Conservation (phyloP, 2,797 vertebrate species). For the Darevskia mixta region DNA sequence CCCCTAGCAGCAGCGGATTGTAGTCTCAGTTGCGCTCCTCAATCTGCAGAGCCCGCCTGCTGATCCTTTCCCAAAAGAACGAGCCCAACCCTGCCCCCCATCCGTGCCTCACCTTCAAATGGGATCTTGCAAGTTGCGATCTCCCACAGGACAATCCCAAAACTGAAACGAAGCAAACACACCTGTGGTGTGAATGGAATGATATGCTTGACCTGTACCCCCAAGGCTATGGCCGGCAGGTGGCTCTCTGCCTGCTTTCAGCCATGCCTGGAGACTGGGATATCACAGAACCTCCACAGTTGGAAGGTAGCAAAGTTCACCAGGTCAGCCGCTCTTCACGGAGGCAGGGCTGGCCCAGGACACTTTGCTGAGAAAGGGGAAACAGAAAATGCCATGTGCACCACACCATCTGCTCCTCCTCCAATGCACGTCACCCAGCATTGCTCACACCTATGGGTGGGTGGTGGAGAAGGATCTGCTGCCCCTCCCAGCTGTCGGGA, state of each 20-base stretch:
- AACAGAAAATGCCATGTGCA: no score
- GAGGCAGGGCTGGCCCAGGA: no score
- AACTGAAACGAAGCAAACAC: slow-evolving; percentile 79
- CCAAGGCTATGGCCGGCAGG: not conserved
- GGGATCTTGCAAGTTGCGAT: slow-evolving; percentile 83
- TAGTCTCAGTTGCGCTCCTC: not conserved
- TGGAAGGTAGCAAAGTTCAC: not conserved
- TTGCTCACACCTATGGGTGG: no score
- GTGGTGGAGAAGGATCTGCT: no score
- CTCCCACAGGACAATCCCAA: slow-evolving; percentile 92
- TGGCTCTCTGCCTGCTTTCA: not conserved
- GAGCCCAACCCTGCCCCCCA: not conserved
- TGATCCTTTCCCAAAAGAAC: not conserved
- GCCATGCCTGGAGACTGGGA: not conserved
- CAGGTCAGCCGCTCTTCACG: not conserved
- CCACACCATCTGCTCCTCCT: no score
- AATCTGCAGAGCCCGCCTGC: not conserved
- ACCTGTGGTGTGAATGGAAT: not conserved
- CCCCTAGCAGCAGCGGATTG: not conserved
- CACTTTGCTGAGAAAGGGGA: no score
- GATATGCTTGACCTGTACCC: not conserved
- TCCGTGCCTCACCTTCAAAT: slow-evolving; percentile 82
- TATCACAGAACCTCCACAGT: not conserved
- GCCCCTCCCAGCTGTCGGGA: no score
- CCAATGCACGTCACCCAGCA: no score